Evolutionary conservation across 2,797 vertebrate species (phyloP).

Genomic region (Anguilla marmorata): DNA sequence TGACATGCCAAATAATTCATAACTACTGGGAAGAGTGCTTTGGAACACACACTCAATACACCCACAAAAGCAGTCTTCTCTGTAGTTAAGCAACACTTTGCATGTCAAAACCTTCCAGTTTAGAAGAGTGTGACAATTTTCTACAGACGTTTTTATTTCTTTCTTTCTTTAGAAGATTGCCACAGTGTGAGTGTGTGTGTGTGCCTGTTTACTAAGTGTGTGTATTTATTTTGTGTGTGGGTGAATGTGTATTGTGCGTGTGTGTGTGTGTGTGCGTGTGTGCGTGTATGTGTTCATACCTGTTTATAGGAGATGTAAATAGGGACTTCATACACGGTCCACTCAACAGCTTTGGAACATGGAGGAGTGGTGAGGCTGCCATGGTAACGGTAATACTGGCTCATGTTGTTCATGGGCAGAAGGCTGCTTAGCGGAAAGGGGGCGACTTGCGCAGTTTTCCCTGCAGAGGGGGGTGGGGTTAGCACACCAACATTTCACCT

Average conservation of each 20-base stretch:
- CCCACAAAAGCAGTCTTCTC: no score
- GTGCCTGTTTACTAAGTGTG: neutral
- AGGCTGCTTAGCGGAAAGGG: slow-evolving; percentile 79
- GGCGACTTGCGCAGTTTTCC: slow-evolving; percentile 58
- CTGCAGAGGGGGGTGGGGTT: slow-evolving; percentile 45
- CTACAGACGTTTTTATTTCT: neutral
- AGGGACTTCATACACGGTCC: slow-evolving; percentile 80
- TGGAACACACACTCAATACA: no score
- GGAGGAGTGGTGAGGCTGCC: slow-evolving; percentile 85
- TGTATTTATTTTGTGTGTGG: neutral
- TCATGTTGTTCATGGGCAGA: slow-evolving; percentile 69
- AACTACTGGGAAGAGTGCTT: no score
- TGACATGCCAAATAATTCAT: neutral
- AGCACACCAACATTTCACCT: neutral
- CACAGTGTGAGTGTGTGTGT: no score
- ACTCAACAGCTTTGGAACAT: slow-evolving; percentile 75
- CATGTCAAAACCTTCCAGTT: neutral
- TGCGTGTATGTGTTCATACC: slow-evolving; percentile 56
- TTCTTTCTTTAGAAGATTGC: no score
- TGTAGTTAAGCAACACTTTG: neutral
- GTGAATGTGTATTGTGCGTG: neutral
- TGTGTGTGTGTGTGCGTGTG: neutral
- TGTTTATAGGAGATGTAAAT: slow-evolving; percentile 75
- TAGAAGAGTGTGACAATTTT: neutral
- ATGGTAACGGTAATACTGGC: slow-evolving; percentile 78